phyloP scores from a whole-genome alignment of 2,113 vertebrate genomes.

The Colistium nudipinnis region DNA sequence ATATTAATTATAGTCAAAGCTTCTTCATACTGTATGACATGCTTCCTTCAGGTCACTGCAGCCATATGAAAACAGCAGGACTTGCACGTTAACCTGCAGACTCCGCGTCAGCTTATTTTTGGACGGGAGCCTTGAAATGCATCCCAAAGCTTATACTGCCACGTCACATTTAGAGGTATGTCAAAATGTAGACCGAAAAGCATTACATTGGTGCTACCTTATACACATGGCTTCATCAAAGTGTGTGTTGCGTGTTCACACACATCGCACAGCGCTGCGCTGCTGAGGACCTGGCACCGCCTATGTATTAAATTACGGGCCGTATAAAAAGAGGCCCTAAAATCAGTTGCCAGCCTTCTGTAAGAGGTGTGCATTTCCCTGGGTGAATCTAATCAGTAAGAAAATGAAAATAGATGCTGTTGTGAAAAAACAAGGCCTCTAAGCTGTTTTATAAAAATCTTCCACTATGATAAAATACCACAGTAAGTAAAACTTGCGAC shows the following conservation, averaged over 20 bases:
- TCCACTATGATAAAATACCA: not conserved
- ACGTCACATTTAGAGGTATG: not conserved
- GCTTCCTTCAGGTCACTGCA: not conserved
- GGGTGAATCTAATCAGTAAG: not conserved
- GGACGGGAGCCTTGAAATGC: not conserved
- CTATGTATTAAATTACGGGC: not conserved
- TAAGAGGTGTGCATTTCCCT: not conserved
- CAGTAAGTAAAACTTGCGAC: too few relatives aligned
- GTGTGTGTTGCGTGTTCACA: not conserved
- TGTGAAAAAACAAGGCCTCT: not conserved
- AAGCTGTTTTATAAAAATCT: not conserved
- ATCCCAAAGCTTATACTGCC: not conserved
- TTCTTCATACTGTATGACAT: not conserved
- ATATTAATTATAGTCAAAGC: not conserved
- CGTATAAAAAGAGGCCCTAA: not conserved
- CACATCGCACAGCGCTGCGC: not conserved
- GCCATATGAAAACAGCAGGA: not conserved
- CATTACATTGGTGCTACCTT: not conserved
- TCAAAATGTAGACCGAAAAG: not conserved
- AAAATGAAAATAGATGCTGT: not conserved
- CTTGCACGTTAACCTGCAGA: not conserved
- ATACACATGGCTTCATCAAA: not conserved
- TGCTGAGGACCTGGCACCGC: not conserved
- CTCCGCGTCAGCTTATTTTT: not conserved
- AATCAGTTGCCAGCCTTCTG: not conserved